A percentile compares a stretch with the other conserved stretches of the same genome.
These are phyloP conservation scores for Coreius guichenoti DNA, from an alignment of 2,797 vertebrate genomes.

Conservation along the genomic window DNA sequence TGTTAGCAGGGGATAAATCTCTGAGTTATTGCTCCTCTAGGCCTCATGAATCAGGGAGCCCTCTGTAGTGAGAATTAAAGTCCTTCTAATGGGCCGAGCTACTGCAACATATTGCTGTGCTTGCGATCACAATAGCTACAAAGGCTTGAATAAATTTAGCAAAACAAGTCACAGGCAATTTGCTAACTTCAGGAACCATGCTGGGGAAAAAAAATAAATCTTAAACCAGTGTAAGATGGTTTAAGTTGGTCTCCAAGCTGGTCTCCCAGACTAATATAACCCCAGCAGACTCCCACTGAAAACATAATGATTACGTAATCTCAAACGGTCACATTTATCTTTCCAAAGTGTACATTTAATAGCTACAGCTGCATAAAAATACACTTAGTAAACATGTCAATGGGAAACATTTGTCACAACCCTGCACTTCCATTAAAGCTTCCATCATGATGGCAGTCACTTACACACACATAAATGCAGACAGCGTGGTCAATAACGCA, in stretches of 20 bases:
- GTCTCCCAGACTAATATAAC: neutral
- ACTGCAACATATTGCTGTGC: slow-evolving; percentile 62
- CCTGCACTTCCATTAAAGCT: slow-evolving; percentile 15
- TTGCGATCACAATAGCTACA: slow-evolving; percentile 63
- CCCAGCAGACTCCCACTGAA: neutral
- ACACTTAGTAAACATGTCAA: slow-evolving; percentile 25
- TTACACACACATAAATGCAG: slow-evolving; percentile 17
- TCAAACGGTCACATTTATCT: neutral
- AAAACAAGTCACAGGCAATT: slow-evolving; percentile 42
- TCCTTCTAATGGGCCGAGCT: slow-evolving; percentile 69
- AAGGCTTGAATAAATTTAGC: slow-evolving; percentile 54
- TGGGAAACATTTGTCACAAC: slow-evolving; percentile 9
- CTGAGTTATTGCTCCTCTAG: slow-evolving; percentile 76
- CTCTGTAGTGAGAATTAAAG: slow-evolving; percentile 75
- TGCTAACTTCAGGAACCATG: slow-evolving; percentile 17
- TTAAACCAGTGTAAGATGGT: neutral
- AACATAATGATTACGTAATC: neutral
- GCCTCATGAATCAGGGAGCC: slow-evolving; percentile 71
- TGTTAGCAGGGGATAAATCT: slow-evolving; percentile 76
- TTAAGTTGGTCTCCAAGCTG: neutral
- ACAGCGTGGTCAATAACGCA: slow-evolving; percentile 35
- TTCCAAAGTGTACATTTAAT: slow-evolving; percentile 26
- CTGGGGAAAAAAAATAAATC: neutral
- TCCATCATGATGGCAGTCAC: slow-evolving; percentile 27
- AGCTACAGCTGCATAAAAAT: neutral